These are phyloP conservation scores for Spicauda simplicius DNA, from an alignment of 2,888 invertebrate species.

Conservation along the genomic window DNA sequence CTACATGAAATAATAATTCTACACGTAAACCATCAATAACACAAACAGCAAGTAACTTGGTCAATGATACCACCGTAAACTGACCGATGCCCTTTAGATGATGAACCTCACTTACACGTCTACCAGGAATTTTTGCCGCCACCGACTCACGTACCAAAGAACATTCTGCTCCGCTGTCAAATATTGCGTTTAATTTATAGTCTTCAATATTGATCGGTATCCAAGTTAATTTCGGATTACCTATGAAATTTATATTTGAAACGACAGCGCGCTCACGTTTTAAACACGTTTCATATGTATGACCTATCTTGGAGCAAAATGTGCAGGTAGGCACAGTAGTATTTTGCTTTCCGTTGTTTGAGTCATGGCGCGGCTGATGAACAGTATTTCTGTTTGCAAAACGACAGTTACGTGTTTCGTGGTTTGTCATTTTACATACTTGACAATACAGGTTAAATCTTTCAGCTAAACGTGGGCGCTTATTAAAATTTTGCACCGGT, in stretches of 20 bases:
- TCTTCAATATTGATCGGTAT: slow-evolving; percentile 31
- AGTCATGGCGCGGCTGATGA: slow-evolving; percentile 18
- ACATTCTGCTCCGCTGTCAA: slow-evolving; percentile 33
- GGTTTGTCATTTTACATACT: slow-evolving; percentile 18
- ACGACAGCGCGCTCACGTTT: slow-evolving; percentile 39
- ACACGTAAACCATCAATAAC: slow-evolving; percentile 39
- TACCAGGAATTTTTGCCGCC: slow-evolving; percentile 43
- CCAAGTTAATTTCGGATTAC: slow-evolving; percentile 25
- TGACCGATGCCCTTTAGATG: slow-evolving; percentile 45
- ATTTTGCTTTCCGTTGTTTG: slow-evolving; percentile 25
- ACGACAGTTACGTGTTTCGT: slow-evolving; percentile 36
- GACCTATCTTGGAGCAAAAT: slow-evolving; percentile 43
- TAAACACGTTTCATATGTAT: slow-evolving; percentile 39
- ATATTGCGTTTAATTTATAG: slow-evolving; percentile 37
- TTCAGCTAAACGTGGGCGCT: slow-evolving; percentile 3
- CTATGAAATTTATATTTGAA: slow-evolving; percentile 43
- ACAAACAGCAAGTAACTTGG: slow-evolving; percentile 35
- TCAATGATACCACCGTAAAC: slow-evolving; percentile 42
- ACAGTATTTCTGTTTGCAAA: slow-evolving; percentile 25
- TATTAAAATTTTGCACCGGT: not conserved
- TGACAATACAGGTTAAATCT: slow-evolving; percentile 13
- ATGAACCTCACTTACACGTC: slow-evolving; percentile 35
- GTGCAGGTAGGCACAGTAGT: slow-evolving; percentile 39
- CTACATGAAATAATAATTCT: slow-evolving; percentile 44
- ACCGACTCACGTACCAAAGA: slow-evolving; percentile 44